Percentiles rank a stretch among this genome's conserved stretches.
Conservation (phyloP, 2,888 invertebrate genomes). For the Drosophila pseudotakahashii region DNA sequence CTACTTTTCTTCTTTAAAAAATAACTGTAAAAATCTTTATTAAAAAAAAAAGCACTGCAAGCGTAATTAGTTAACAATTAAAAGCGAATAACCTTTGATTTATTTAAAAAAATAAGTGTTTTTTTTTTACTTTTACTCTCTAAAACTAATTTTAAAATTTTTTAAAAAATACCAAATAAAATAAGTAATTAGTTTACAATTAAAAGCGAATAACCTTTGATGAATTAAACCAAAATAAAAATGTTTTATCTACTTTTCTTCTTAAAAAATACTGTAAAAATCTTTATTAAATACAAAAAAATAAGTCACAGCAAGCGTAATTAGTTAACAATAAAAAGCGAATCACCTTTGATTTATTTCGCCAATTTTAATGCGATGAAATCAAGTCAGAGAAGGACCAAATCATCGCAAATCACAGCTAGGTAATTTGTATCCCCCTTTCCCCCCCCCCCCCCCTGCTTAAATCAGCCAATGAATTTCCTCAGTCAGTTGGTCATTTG, state of each 20-base stretch:
- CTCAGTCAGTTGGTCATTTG: constrained; percentile 48
- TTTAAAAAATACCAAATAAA: not conserved
- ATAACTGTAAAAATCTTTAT: not conserved
- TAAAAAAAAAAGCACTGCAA: not conserved
- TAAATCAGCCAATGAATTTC: constrained; percentile 26
- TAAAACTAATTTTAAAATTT: too few relatives aligned
- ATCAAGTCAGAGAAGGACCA: constrained; percentile 12
- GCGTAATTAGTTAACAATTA: not conserved
- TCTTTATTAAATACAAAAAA: not conserved
- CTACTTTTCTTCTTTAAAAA: too few relatives aligned
- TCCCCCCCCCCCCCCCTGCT: not conserved
- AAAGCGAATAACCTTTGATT: too few relatives aligned
- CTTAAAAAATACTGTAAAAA: not conserved
- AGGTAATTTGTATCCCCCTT: constrained; percentile 20
- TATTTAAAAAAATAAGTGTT: too few relatives aligned
- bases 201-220: too few relatives aligned
- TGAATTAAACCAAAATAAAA: too few relatives aligned
- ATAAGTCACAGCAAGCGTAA: not conserved
- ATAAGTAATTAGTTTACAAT: not conserved
- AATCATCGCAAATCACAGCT: constrained; percentile 7
- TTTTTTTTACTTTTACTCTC: too few relatives aligned
- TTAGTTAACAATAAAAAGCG: not conserved
- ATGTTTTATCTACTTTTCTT: too few relatives aligned
- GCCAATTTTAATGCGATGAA: not conserved
- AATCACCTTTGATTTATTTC: not conserved